A percentile compares a stretch with the other conserved stretches of the same genome.
Conservation (phyloP, 2,888 invertebrate genomes). For the Pollenia griseotomentosa region DNA sequence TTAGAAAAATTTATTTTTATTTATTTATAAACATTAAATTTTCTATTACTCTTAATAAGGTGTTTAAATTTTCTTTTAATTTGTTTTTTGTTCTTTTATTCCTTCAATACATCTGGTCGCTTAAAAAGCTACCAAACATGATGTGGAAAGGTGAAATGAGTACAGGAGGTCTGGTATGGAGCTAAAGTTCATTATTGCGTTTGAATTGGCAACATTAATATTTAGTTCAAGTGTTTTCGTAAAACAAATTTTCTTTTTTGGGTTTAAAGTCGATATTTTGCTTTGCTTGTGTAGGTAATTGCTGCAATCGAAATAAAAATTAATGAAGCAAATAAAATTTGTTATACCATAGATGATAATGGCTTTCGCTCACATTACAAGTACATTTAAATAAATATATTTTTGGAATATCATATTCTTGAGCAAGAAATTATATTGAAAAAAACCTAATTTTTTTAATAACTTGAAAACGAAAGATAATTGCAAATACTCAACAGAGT, state of each 20-base stretch:
- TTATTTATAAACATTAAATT: constrained; percentile 66
- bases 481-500: too few relatives aligned
- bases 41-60: constrained; percentile 61
- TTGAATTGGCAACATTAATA: constrained; percentile 31
- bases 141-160: neutral
- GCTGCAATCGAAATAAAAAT: constrained; percentile 34
- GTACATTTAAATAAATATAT: too few relatives aligned
- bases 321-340: constrained; percentile 34
- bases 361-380: neutral
- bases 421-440: too few relatives aligned
- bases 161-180: too few relatives aligned
- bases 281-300: neutral
- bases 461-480: too few relatives aligned
- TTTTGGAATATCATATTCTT: neutral
- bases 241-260: neutral
- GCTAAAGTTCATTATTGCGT: neutral
- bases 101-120: neutral
- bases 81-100: neutral
- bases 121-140: neutral
- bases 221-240: neutral
- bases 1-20: constrained; percentile 51
- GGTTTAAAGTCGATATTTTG: neutral
- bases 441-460: too few relatives aligned
- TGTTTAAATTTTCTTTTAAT: constrained; percentile 58
- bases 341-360: neutral